These are phyloP conservation scores for Phortica okadai DNA, from an alignment of 2,888 invertebrate species.

Conservation along the genomic window DNA sequence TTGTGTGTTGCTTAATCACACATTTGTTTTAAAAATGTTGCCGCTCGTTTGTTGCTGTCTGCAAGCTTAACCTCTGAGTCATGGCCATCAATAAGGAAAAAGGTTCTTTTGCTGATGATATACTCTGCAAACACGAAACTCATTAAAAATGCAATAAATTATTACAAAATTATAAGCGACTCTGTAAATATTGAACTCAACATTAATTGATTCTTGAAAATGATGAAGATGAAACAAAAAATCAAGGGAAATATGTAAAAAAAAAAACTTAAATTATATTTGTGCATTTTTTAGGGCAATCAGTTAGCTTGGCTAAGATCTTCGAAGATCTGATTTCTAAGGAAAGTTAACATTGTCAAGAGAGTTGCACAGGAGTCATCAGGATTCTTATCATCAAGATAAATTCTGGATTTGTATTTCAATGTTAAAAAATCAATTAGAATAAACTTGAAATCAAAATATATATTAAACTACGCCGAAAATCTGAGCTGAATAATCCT, in stretches of 20 bases:
- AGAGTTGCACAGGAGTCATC: no score
- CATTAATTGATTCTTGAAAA: not conserved
- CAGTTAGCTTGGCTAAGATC: no score
- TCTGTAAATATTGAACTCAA: not conserved
- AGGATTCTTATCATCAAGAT: no score
- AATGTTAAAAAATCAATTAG: no score
- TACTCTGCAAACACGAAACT: not conserved
- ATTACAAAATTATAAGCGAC: not conserved
- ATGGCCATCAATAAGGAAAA: not conserved
- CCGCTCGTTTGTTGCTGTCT: no score
- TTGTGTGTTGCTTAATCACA: not conserved
- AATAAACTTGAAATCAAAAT: no score
- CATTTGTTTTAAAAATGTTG: not conserved
- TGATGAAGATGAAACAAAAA: not conserved
- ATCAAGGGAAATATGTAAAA: not conserved
- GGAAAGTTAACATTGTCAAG: no score
- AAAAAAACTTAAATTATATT: not conserved
- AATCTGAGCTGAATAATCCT: no score
- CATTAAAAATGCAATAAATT: slow-evolving; percentile 17
- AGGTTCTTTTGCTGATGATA: not conserved
- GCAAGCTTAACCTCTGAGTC: not conserved
- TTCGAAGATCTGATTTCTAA: no score
- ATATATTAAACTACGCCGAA: no score
- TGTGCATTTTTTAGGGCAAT: no score
- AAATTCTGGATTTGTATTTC: no score